Evolutionary conservation across 2,888 invertebrate genomes (phyloP), one percentile per base, ranked within the genome.

Genomic region (Pemphredon lugubris): DNA sequence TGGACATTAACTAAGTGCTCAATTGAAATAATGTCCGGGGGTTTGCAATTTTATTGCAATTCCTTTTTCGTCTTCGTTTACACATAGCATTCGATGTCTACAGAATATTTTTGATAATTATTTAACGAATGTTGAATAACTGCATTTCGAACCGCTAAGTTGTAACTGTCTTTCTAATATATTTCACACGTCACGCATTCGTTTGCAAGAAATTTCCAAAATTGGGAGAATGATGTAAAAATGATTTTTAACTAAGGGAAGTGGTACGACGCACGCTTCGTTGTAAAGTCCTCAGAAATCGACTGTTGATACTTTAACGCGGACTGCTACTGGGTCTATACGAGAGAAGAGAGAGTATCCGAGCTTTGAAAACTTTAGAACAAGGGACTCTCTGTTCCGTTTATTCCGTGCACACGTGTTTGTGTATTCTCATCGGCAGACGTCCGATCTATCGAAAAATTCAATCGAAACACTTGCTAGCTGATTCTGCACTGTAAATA

Each of bases 301-400:
- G 45, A 40, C 64, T 45, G 61, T 42, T 42, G 54, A 55, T 72
- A 57, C 32, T 57, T 66, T 45, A 14, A 48, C 55, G 26, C 26
- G 14, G 45, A 53, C 60, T 51, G 60, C 47, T 54, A 44, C 67
- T 74, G 50, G 23, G 65, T 21, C 51, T 37, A 44, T 16, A 32
- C 13, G 48, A 50, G 13, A 58, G 66, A 53, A 57, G 61, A 44
- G 39, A 58, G 39, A 58, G 44, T 48, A 9, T 26, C 42, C 21
- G 37, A 58, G 59, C 58, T 54, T 70, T 65, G 63, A 67, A 73
- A 70, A 70, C 65, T 63, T 50, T 54, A 75, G 82, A 79, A 85
- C 86, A 86, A 86, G 83, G 79, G 77, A 73, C 70, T 69, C 82
- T 82, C 83, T 86, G 86, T 86, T 85, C 80, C 79, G 65, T 79